Evolutionary conservation across 2,888 invertebrate genomes (phyloP), one percentile per base, ranked within the genome.

Genomic region (Margaritifera margaritifera): DNA sequence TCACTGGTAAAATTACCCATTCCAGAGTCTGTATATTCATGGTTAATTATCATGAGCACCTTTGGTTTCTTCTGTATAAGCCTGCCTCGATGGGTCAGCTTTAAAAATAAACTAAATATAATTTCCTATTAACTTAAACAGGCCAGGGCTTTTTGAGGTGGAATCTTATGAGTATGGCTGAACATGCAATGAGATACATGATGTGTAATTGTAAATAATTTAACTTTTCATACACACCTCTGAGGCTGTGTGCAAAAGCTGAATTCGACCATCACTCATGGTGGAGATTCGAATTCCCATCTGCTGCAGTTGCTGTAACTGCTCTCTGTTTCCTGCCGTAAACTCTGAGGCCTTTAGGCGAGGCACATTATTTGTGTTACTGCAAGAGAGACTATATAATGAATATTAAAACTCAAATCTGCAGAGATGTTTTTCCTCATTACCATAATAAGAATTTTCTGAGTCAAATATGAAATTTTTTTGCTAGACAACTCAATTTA

Each of bases 251-350:
- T 99, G 98, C 65, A 97, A 92, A 69, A 99, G 92, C 89, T 98
- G 97, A 72, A 99, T 94, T 75, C 96, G 92, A 62, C 98, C 98
- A 89, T 98, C 97, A 22, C 94, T 93, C 87, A 96, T 92, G 0
- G 95, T 95, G 74, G 96, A 92, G 82, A 98, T 94, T 68, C 95
- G 94, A 86, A 99, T 98, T 74, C 99, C 99, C 97, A 99, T 98
- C 88, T 96, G 94, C 71, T 94, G 93, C 77, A 99, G 92, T 77
- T 95, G 93, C 88, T 93, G 93, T 80, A 97, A 90, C 91, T 99
- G 98, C 66, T 96, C 94, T 68, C 94, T 92, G 91, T 98, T 97
- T 83, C 93, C 94, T 69, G 95, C 93, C 78, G 94, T 90, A 80
- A 92, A 92, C 65, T 90, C 91, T 27, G 87, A 82, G 0, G 92